These are phyloP conservation scores for Parascotia fuliginaria DNA, from an alignment of 2,888 invertebrate species.

Conservation along the genomic window DNA sequence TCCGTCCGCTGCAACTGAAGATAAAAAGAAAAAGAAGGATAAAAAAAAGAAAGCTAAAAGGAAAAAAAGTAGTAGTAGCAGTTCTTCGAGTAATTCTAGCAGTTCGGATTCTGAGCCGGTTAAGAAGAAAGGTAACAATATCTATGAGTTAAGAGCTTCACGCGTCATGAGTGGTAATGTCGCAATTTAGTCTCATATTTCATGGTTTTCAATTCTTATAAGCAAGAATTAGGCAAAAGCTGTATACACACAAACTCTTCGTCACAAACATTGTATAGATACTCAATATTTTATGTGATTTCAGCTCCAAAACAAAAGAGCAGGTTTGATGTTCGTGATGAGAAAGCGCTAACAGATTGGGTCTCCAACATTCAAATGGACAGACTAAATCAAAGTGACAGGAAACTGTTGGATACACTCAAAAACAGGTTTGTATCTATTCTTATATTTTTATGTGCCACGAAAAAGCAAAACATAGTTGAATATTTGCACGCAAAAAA, in stretches of 20 bases:
- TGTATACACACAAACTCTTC: no score
- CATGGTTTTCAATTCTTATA: no score
- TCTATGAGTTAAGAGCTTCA: no score
- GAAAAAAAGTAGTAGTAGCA: slow-evolving; percentile 77
- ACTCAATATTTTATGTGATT: neutral
- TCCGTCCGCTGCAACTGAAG: slow-evolving; percentile 51
- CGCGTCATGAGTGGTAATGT: no score
- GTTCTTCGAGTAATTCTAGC: slow-evolving; percentile 57
- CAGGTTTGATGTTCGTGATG: slow-evolving; percentile 83
- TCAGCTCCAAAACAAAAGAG: slow-evolving; percentile 63
- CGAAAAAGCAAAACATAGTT: no score
- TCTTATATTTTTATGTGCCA: no score
- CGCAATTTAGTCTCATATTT: no score
- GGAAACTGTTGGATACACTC: slow-evolving; percentile 83
- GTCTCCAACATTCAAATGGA: slow-evolving; percentile 81
- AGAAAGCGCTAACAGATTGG: slow-evolving; percentile 83
- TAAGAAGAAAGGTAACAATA: slow-evolving; percentile 83
- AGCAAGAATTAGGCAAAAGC: no score
- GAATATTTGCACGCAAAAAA: no score
- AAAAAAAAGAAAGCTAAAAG: slow-evolving; percentile 84
- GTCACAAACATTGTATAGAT: no score
- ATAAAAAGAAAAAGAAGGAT: slow-evolving; percentile 75
- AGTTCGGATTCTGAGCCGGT: slow-evolving; percentile 69
- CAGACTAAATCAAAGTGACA: slow-evolving; percentile 84
- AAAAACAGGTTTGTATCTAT: slow-evolving; percentile 61